These are phyloP conservation scores for Heliocidaris tuberculata DNA, from an alignment of 35 echinoderm and acorn worm genomes.

Conservation along the genomic window DNA sequence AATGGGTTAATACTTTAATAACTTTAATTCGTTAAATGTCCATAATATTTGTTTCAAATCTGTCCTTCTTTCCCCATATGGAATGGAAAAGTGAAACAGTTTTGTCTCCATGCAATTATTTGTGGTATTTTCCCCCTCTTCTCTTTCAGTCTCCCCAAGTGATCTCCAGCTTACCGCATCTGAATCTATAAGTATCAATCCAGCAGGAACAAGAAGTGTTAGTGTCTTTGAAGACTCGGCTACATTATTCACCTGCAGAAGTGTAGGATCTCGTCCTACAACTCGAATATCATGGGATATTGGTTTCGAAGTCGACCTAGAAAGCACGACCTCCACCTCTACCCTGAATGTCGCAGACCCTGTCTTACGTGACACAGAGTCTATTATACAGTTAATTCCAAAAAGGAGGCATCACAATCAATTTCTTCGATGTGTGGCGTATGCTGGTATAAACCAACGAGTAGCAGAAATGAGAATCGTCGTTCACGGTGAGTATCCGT, in stretches of 20 bases:
- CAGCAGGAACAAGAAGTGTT: not conserved
- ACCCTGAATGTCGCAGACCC: not conserved
- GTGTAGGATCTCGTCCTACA: not conserved
- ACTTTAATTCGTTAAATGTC: too few species aligned
- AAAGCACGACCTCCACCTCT: not conserved
- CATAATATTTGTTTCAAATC: too few species aligned
- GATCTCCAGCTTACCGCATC: too few species aligned
- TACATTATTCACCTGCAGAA: not conserved
- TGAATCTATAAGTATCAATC: too few species aligned
- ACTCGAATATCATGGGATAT: not conserved
- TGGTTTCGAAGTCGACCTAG: not conserved
- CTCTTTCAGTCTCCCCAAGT: too few species aligned
- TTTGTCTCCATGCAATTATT: too few species aligned
- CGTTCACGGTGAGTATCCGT: too few species aligned
- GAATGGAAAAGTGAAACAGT: too few species aligned
- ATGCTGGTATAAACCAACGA: not conserved
- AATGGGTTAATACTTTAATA: too few species aligned
- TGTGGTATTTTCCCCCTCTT: too few species aligned
- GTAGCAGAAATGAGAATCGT: too few species aligned
- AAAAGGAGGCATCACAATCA: not conserved
- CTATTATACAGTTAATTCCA: not conserved
- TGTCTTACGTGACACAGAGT: not conserved
- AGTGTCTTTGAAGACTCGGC: not conserved
- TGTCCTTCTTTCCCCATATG: too few species aligned
- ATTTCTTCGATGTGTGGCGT: not conserved